Evolutionary conservation across 2,888 invertebrate genomes (phyloP), one percentile per base, ranked within the genome.

Genomic region (Hecatera dysodea): DNA sequence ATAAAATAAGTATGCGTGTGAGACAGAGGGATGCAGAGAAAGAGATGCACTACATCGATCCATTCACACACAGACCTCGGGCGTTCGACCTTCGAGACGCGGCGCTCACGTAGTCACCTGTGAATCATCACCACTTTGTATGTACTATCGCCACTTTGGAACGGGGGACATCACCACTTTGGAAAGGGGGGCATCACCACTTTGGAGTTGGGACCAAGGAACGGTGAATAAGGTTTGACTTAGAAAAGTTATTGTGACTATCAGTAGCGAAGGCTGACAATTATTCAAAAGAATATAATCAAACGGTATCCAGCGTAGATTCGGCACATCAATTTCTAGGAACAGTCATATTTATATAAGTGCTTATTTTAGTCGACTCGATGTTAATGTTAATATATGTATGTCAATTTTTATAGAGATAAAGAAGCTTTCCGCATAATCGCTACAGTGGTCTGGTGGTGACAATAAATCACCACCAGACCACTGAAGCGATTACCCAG

Each of bases 51-150:
- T 95, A 95, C 95, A 95, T 95, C 94, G 93, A 95, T 93, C 94
- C 92, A 93, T 91, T 93, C 93, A 93, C 94, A 93, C 94, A 95
- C 95, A 94, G 94, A 95, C 96, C 95, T 95, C 92, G 83, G 84
- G 87, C 85, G 79, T 88, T 90, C 89, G 92, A 93, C 92, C 93
- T 88, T 91, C 93, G 93, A 90, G 93, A 92, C 84, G 93, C 91
- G 77, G 93, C 93, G 87, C 92, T 95, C 95, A 95, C 94, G 95
- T 95, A 95, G 95, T 96, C 95, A 95, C 95, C 95, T 96, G 95
- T 90, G 95, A 94, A 95, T 93, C 46, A 83, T 91, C 89, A 91
- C 87, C 90, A 90, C 89, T 87, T 90, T 86, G 90, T 86, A 91
- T 86, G 90, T 86, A 91, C 90, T 86, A 76, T 91, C 89, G 90